phyloP scores from a whole-genome alignment of 2,113 vertebrate species.

The Corapipo altera region DNA sequence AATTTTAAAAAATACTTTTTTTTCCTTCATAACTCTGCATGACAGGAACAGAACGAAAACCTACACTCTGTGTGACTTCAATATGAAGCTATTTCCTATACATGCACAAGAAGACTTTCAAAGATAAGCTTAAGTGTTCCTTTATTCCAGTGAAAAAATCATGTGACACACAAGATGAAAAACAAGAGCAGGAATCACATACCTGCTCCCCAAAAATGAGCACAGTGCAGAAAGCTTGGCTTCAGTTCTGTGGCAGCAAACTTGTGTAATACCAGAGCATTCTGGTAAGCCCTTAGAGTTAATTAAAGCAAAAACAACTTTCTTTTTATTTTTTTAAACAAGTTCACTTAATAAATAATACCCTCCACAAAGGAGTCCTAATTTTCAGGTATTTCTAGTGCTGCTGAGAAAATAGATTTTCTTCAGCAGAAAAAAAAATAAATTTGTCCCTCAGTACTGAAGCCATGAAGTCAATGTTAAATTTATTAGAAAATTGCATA shows the following conservation, averaged over 20 bases:
- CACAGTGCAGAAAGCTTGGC: not conserved
- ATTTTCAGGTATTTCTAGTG: not conserved
- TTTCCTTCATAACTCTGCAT: not conserved
- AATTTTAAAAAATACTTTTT: accelerated
- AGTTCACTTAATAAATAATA: not conserved
- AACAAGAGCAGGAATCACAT: not conserved
- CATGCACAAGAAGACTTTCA: not conserved
- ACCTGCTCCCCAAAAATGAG: not conserved
- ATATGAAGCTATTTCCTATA: not conserved
- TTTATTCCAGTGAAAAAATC: not conserved
- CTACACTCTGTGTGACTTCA: not conserved
- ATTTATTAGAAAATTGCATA: not conserved
- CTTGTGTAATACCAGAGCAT: not conserved
- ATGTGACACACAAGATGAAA: not conserved
- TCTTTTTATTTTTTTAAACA: not conserved
- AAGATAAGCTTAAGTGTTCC: not conserved
- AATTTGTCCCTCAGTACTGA: not conserved
- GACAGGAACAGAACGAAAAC: not conserved
- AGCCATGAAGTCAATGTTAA: not conserved
- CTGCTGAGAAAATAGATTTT: not conserved
- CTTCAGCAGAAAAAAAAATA: not conserved
- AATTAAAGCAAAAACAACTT: not conserved
- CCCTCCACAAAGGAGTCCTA: not conserved
- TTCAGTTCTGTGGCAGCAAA: not conserved
- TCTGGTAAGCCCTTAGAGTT: not conserved